Percentiles rank a stretch among this genome's conserved stretches.
Conservation (phyloP, 2,113 vertebrate genomes). For the Hassar affinis region DNA sequence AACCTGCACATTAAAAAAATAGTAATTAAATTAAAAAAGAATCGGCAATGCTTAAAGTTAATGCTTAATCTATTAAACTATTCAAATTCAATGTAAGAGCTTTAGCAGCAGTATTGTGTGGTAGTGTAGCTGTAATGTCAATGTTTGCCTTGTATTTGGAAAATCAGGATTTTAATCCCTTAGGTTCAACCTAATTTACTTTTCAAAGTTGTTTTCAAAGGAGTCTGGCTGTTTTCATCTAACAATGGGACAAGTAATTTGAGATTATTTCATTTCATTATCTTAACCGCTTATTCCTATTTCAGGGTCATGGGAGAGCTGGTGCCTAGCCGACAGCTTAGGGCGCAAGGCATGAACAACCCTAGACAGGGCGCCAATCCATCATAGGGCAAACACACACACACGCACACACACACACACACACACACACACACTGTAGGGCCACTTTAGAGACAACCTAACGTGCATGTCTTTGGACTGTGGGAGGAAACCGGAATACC, state of each 20-base stretch:
- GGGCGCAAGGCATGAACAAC: too few relatives aligned
- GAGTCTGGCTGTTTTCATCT: neutral
- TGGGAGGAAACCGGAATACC: too few relatives aligned
- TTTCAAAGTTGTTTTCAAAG: neutral
- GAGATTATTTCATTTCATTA: too few relatives aligned
- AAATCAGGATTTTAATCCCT: neutral
- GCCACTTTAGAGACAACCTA: too few relatives aligned
- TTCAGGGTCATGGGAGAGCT: too few relatives aligned
- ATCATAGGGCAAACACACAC: too few relatives aligned
- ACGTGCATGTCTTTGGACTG: too few relatives aligned
- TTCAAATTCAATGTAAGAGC: neutral
- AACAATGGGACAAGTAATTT: neutral
- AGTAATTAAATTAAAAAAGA: neutral
- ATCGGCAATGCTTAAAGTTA: neutral
- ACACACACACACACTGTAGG: too few relatives aligned
- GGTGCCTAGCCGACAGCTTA: too few relatives aligned
- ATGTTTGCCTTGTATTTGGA: neutral
- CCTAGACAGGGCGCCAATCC: too few relatives aligned
- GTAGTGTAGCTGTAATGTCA: neutral
- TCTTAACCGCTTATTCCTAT: too few relatives aligned
- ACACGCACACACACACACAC: too few relatives aligned
- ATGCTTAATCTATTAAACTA: neutral
- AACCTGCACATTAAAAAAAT: neutral
- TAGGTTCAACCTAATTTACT: neutral
- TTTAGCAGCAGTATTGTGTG: neutral